A percentile compares a stretch with the other conserved stretches of the same genome.
Evolutionary conservation across 1,140 invertebrate species (phyloP).

Genomic region (Chlorops oryzae): DNA sequence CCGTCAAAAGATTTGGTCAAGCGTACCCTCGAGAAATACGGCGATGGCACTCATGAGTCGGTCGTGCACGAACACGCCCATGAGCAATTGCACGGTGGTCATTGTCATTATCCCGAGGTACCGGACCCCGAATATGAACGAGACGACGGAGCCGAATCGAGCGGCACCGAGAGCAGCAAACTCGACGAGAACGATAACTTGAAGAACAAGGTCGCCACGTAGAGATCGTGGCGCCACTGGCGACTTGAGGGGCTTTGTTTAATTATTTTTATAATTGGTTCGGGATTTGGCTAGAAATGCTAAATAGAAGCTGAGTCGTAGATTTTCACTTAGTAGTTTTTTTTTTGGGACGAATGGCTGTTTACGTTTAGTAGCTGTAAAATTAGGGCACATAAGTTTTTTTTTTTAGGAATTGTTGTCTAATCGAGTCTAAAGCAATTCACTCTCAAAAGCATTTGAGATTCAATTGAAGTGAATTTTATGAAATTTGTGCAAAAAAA

Average conservation of each 20-base stretch:
- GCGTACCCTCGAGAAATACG: conserved; percentile 51
- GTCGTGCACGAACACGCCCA: conserved; percentile 1
- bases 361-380: neutral
- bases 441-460: too few species aligned
- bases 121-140: conserved; percentile 34
- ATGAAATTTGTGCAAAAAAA: too few species aligned
- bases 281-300: too few species aligned
- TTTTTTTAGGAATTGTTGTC: too few species aligned
- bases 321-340: neutral
- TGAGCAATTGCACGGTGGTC: conserved; percentile 19
- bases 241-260: too few species aligned
- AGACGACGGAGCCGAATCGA: conserved; percentile 41
- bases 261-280: too few species aligned
- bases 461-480: too few species aligned
- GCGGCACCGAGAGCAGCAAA: conserved; percentile 44
- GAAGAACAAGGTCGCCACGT: conserved; percentile 34
- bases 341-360: neutral
- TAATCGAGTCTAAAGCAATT: too few species aligned
- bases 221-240: too few species aligned
- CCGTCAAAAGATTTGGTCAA: conserved; percentile 55
- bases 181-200: conserved; percentile 42
- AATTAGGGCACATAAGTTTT: too few species aligned
- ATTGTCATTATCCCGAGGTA: conserved; percentile 34
- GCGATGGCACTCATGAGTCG: conserved; percentile 57
- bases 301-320: too few species aligned